Evolutionary conservation across 2,888 invertebrate genomes (phyloP).

Genomic region (Periphyllus acericola): DNA sequence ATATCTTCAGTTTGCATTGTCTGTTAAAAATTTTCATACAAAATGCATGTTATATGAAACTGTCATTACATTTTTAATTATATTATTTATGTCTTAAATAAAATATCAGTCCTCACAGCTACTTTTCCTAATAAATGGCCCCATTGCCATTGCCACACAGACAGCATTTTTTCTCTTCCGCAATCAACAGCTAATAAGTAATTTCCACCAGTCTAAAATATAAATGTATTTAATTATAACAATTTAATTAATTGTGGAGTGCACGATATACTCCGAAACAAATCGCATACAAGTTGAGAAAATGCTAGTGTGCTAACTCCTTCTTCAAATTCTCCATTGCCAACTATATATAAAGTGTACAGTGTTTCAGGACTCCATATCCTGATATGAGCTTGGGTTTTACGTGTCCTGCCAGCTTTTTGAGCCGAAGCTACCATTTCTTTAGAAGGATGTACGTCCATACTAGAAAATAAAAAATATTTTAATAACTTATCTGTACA

Average conservation of each 20-base stretch:
- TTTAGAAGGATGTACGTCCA: slow-evolving; percentile 88
- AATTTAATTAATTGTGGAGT: neutral
- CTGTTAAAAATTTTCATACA: slow-evolving; percentile 69
- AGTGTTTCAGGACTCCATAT: slow-evolving; percentile 93
- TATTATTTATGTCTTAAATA: neutral
- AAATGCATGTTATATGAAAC: slow-evolving; percentile 4
- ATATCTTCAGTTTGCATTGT: slow-evolving; percentile 90
- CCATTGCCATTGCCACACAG: slow-evolving; percentile 97
- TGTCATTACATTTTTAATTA: neutral
- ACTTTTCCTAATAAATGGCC: slow-evolving; percentile 92
- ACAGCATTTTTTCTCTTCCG: slow-evolving; percentile 87
- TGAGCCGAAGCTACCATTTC: slow-evolving; percentile 92
- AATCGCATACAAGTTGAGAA: slow-evolving; percentile 78
- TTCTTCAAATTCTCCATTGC: slow-evolving; percentile 88
- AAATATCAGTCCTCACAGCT: slow-evolving; percentile 76
- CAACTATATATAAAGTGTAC: slow-evolving; percentile 88
- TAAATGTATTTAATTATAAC: neutral
- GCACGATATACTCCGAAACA: neutral
- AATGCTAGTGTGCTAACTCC: slow-evolving; percentile 90
- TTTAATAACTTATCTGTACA: neutral
- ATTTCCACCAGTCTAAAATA: slow-evolving; percentile 83
- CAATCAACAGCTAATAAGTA: slow-evolving; percentile 90
- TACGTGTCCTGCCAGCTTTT: slow-evolving; percentile 82
- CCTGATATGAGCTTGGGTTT: slow-evolving; percentile 88
- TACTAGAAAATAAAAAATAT: slow-evolving; percentile 69